phyloP scores from a whole-genome alignment of 2,888 invertebrate species.

The Nowickia ferox region DNA sequence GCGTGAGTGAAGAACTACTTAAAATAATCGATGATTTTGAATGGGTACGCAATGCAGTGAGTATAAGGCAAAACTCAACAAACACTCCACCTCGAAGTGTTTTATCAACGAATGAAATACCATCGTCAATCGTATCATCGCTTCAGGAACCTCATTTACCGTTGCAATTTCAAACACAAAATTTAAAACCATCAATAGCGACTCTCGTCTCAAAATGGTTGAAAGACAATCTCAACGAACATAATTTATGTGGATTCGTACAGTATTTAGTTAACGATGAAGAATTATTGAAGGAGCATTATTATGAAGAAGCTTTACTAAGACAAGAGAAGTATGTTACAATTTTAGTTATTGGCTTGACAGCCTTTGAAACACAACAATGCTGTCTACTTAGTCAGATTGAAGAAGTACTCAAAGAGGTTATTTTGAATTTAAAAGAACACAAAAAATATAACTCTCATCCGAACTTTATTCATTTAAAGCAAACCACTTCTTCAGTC shows the following conservation, averaged over 20 bases:
- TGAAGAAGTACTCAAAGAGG: slow-evolving; percentile 83
- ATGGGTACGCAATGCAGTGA: slow-evolving; percentile 76
- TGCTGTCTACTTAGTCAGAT: slow-evolving; percentile 86
- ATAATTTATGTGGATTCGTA: slow-evolving; percentile 82
- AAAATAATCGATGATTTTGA: slow-evolving; percentile 79
- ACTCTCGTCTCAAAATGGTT: slow-evolving; percentile 75
- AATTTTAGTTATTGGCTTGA: slow-evolving; percentile 86
- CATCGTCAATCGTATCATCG: background rate
- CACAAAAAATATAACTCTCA: slow-evolving; percentile 84
- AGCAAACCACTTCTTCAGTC: background rate
- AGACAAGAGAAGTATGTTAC: slow-evolving; percentile 86
- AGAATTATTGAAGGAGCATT: slow-evolving; percentile 85
- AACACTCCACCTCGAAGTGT: slow-evolving; percentile 7
- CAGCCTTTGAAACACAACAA: slow-evolving; percentile 87
- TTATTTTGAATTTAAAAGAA: slow-evolving; percentile 70
- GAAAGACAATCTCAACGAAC: slow-evolving; percentile 74
- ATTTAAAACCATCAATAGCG: slow-evolving; percentile 8
- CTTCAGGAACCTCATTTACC: background rate
- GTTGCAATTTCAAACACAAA: background rate
- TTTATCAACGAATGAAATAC: background rate
- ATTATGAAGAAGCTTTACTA: slow-evolving; percentile 85
- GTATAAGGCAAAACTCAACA: slow-evolving; percentile 63
- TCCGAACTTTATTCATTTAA: slow-evolving; percentile 75
- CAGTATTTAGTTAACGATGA: slow-evolving; percentile 86
- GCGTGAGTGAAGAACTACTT: slow-evolving; percentile 64